Conservation (phyloP, 2,797 vertebrate species). For the Allobates femoralis region DNA sequence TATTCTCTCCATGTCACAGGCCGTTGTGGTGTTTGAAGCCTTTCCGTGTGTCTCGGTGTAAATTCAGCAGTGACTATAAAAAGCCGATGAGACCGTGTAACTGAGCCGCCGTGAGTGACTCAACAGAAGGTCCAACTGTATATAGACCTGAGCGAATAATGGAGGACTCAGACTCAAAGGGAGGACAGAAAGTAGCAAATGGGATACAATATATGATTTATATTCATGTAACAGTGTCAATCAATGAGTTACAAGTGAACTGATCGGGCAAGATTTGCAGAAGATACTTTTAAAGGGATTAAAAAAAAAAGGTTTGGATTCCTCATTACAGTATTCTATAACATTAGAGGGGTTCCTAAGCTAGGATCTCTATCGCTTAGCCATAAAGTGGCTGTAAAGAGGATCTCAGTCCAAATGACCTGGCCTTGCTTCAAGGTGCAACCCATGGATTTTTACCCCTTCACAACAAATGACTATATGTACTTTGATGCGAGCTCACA, state of each 20-base stretch:
- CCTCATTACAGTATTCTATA: too few relatives aligned
- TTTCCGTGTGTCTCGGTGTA: slow-evolving; percentile 19
- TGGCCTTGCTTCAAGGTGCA: too few relatives aligned
- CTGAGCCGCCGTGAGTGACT: slow-evolving; percentile 12
- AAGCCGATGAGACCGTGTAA: slow-evolving; percentile 70
- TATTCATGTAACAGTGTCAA: not conserved
- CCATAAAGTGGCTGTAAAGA: too few relatives aligned
- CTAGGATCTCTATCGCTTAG: too few relatives aligned
- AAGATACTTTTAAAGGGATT: not conserved
- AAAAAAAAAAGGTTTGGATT: too few relatives aligned
- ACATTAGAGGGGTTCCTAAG: too few relatives aligned
- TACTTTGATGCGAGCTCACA: too few relatives aligned
- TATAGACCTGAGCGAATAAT: not conserved
- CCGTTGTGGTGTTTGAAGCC: not conserved
- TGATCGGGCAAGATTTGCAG: not conserved
- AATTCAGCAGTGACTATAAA: slow-evolving; percentile 73
- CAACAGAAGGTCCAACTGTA: not conserved
- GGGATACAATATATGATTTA: not conserved
- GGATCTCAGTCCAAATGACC: too few relatives aligned
- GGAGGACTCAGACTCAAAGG: not conserved
- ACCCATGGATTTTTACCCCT: too few relatives aligned
- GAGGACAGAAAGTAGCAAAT: not conserved
- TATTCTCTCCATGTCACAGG: not conserved
- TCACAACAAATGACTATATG: too few relatives aligned
- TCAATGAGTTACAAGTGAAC: not conserved